Evolutionary conservation across 2,888 invertebrate genomes (phyloP).

Genomic region (Agrochola litura): DNA sequence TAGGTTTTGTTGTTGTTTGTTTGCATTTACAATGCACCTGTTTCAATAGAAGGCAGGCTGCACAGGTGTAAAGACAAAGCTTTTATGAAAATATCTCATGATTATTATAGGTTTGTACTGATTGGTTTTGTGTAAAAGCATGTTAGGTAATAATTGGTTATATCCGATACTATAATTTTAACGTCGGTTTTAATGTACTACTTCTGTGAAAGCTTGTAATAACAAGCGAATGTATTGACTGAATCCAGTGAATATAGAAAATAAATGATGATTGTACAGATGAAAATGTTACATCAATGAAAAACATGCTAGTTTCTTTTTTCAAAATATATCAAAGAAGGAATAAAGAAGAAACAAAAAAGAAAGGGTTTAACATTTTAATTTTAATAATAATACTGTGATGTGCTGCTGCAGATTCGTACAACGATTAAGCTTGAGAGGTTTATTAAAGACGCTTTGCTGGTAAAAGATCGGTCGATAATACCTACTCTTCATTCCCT

Average conservation of each 20-base stretch:
- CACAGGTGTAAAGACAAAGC: not conserved
- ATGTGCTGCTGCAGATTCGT: not conserved
- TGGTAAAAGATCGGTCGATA: constrained; percentile 21
- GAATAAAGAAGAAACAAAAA: too few species aligned
- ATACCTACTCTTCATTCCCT: constrained; percentile 6
- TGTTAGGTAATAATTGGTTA: too few species aligned
- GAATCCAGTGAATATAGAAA: not conserved
- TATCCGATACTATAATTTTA: not conserved
- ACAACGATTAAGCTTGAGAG: not conserved
- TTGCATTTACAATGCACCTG: not conserved
- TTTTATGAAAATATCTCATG: not conserved
- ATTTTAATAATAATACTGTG: too few species aligned
- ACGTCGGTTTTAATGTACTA: not conserved
- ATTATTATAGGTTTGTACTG: not conserved
- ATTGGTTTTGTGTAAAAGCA: too few species aligned
- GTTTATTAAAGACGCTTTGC: not conserved
- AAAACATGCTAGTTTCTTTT: not conserved
- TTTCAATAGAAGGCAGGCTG: not conserved
- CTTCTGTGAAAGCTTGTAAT: not conserved
- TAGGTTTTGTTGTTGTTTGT: not conserved
- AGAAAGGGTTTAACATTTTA: too few species aligned
- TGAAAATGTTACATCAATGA: not conserved
- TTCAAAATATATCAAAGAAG: too few species aligned
- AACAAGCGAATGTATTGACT: not conserved
- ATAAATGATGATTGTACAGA: too few species aligned